These are phyloP conservation scores for Indicator indicator DNA, from an alignment of 2,113 vertebrate species.

Conservation along the genomic window DNA sequence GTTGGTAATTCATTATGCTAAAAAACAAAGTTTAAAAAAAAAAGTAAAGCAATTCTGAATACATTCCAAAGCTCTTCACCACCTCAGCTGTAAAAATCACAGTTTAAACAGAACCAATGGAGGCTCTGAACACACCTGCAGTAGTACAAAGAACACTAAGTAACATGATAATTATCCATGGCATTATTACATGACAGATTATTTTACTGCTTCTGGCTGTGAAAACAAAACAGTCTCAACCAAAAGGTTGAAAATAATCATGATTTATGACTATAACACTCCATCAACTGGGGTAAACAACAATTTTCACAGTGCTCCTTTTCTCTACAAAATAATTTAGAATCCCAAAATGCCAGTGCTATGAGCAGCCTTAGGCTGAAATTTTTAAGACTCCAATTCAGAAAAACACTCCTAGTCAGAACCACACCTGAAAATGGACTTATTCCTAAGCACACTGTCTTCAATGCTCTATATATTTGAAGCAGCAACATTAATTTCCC, in stretches of 20 bases:
- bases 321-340: not conserved
- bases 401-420: not conserved
- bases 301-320: not conserved
- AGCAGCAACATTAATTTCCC: not conserved
- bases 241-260: slow-evolving; percentile 54
- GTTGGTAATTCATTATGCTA: not conserved
- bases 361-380: slow-evolving; percentile 1
- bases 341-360: slow-evolving; percentile 13
- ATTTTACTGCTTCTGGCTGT: slow-evolving; percentile 70
- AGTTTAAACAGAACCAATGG: slow-evolving; percentile 28
- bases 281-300: slow-evolving; percentile 52
- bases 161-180: slow-evolving; percentile 62
- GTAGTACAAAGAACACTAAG: slow-evolving; percentile 52
- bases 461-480: not conserved
- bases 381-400: not conserved
- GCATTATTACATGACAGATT: slow-evolving; percentile 68
- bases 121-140: slow-evolving; percentile 56
- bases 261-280: slow-evolving; percentile 63
- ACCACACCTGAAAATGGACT: not conserved
- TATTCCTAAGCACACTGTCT: not conserved
- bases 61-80: slow-evolving; percentile 54
- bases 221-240: slow-evolving; percentile 50
- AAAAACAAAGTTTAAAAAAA: not conserved
- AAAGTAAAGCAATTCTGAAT: not conserved
- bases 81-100: slow-evolving; percentile 38